Conservation (phyloP, 2,113 vertebrate species). For the Cottus gobio region DNA sequence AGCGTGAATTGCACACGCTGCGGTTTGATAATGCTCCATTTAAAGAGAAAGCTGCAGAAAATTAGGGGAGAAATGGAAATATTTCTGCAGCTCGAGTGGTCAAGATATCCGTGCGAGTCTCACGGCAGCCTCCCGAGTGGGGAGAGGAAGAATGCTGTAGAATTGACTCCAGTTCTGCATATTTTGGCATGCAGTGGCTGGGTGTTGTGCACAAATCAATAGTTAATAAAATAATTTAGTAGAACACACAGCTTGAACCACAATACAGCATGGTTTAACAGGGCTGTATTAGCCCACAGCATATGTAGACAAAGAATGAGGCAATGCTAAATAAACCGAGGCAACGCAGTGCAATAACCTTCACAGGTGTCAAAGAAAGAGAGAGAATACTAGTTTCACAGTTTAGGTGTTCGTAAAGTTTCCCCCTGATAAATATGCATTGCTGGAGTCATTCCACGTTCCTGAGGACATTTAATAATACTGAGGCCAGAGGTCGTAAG, state of each 20-base stretch:
- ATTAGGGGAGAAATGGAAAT: constrained; percentile 40
- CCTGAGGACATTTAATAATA: not conserved
- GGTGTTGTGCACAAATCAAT: constrained; percentile 16
- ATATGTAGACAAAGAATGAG: constrained; percentile 7
- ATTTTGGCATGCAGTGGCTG: not conserved
- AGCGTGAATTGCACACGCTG: constrained; percentile 42
- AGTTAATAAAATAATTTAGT: constrained; percentile 7
- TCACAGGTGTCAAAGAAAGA: constrained; percentile 2
- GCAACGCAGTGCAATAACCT: constrained; percentile 3
- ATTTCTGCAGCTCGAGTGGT: constrained; percentile 21
- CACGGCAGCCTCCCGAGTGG: not conserved
- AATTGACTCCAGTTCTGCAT: constrained; percentile 10
- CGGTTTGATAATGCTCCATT: constrained; percentile 46
- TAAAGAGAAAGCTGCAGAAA: constrained; percentile 36
- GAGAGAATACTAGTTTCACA: constrained; percentile 1
- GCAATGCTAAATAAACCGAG: not conserved
- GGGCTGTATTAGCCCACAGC: not conserved
- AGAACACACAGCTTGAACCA: constrained; percentile 15
- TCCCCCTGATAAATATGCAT: constrained; percentile 13
- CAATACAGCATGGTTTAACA: not conserved
- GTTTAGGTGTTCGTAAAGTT: not conserved
- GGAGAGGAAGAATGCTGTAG: not conserved
- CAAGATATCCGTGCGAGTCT: constrained; percentile 7
- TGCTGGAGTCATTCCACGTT: not conserved
- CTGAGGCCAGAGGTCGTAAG: not conserved